These are phyloP conservation scores for Cherax quadricarinatus DNA, from an alignment of 1,140 invertebrate species.

Conservation along the genomic window DNA sequence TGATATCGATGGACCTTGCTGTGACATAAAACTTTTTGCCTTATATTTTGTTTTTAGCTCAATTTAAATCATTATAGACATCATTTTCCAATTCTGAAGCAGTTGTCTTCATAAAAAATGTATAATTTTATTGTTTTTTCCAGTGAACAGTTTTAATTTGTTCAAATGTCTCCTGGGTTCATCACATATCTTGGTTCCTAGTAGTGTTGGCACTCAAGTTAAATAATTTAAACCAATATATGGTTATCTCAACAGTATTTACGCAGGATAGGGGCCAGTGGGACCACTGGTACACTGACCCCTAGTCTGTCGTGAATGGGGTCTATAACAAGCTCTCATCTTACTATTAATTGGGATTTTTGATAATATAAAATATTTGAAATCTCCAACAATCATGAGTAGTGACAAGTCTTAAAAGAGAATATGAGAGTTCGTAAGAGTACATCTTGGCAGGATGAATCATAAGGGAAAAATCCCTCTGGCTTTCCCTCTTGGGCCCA, in stretches of 20 bases:
- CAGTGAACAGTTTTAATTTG: not conserved
- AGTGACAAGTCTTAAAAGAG: not conserved
- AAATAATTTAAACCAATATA: conserved; percentile 23
- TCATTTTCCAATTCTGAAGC: no score
- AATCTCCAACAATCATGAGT: not conserved
- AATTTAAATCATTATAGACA: no score
- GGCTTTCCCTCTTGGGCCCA: conserved; percentile 29
- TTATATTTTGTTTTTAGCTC: no score
- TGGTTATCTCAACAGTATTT: conserved; percentile 24
- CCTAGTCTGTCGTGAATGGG: conserved; percentile 64
- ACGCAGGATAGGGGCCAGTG: conserved; percentile 69
- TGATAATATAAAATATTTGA: not conserved
- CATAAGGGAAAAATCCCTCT: conserved; percentile 16
- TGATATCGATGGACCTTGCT: conserved; percentile 18
- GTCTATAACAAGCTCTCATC: conserved; percentile 66
- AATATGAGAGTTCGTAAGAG: conserved; percentile 29
- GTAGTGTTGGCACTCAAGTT: conserved; percentile 10
- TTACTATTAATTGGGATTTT: conserved; percentile 19
- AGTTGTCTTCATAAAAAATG: not conserved
- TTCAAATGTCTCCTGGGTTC: conserved; percentile 25
- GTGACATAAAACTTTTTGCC: conserved; percentile 5
- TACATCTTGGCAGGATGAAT: conserved; percentile 49
- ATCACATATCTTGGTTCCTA: conserved; percentile 35
- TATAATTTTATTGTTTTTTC: conserved; percentile 3
- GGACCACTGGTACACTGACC: conserved; percentile 64